phyloP scores from a whole-genome alignment of 2,113 vertebrate genomes.

The Lophura nycthemera region DNA sequence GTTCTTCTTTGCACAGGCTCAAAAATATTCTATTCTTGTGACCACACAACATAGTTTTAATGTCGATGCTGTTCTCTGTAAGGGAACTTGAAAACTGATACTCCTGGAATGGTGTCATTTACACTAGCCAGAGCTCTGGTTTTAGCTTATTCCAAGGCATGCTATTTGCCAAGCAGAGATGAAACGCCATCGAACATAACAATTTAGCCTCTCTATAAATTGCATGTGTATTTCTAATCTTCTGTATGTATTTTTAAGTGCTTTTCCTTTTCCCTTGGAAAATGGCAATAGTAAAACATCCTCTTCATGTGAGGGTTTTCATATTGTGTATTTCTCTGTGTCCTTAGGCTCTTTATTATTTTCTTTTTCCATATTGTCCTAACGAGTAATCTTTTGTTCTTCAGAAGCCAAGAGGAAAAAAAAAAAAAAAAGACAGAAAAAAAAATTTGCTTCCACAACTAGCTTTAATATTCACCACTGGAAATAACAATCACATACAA shows the following conservation, averaged over 20 bases:
- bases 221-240: background rate
- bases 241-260: background rate
- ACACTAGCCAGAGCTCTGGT: background rate
- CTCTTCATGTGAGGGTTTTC: slow-evolving; percentile 18
- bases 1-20: background rate
- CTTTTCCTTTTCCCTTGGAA: background rate
- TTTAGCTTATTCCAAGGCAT: background rate
- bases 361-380: slow-evolving; percentile 34
- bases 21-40: background rate
- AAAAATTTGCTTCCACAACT: background rate
- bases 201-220: background rate
- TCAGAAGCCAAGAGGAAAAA: background rate
- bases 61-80: background rate
- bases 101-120: background rate
- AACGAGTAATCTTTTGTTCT: slow-evolving; percentile 26
- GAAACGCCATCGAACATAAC: background rate
- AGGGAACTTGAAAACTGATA: background rate
- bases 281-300: background rate
- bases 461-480: background rate
- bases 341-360: slow-evolving; percentile 52
- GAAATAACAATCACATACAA: background rate
- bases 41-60: background rate
- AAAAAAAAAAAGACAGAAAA: background rate
- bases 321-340: slow-evolving; percentile 27
- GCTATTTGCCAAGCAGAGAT: background rate